Evolutionary conservation across 1,140 invertebrate genomes (phyloP), one percentile per base, ranked within the genome.

Genomic region (Fopius arisanus): DNA sequence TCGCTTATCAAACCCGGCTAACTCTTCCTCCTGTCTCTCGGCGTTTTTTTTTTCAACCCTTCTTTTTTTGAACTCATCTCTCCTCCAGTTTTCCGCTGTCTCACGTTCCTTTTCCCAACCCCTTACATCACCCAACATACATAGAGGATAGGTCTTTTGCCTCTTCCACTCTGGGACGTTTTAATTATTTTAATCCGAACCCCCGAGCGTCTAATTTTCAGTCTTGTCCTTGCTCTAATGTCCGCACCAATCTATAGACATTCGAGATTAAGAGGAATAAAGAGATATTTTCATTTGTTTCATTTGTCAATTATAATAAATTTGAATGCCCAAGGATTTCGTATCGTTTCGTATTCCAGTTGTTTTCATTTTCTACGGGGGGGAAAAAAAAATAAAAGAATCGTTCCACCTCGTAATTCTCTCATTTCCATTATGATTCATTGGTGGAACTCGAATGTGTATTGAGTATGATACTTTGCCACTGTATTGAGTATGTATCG

Each of bases 161-260:
- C 43, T 83, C 82, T 82, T 81, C 73, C 77, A 69, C 40, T 77
- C 77, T 71, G 75, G 79, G 79, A 84, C 79, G 79, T 86, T 87
- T 88, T 88, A 87, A 88, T 88, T 88, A 88, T 87, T 88, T 87
- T 86, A 86, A 82, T 80, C 83, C 81, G 72, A 78, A 81, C 80
- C 82, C 81, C 79, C 43, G 16, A 54, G n/a, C 40, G 86, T 82
- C 81, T 37, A 59, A 33, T 65, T 65, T 37, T 33, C 29, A 16
- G n/a, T 65, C 29, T 65, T 65, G 29, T 31, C 33, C 16, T 33
- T 33, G 16, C 28, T 31, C 14, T 65, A 29, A 29, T 33, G 62
- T 23, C 54, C 26, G 14, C 54, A 28, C 7, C 21, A 26, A 23
- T 26, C 54, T 59, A 59, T 26, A 28, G 19, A 59, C 19, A 59